Evolutionary conservation across 2,113 vertebrate genomes (phyloP).

Genomic region (Columba janthina): DNA sequence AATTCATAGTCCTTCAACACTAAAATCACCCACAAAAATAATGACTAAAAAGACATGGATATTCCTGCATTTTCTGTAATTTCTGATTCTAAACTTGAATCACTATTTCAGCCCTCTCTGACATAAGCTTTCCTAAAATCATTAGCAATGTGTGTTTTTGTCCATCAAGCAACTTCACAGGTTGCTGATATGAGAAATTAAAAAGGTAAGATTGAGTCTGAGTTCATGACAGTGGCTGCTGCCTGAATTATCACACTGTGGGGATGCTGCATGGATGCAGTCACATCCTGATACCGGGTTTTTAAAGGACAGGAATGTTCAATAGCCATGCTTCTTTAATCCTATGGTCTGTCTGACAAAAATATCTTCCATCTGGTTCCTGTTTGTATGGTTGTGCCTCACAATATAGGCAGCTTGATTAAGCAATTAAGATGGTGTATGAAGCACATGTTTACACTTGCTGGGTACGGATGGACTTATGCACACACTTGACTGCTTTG

Average conservation of each 20-base stretch:
- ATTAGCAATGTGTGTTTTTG: neutral
- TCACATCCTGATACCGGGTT: neutral
- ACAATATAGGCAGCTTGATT: conserved; percentile 13
- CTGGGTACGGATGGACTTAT: neutral
- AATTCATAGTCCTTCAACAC: neutral
- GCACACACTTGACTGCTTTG: neutral
- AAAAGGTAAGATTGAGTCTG: neutral
- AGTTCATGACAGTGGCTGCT: neutral
- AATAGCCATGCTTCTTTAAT: neutral
- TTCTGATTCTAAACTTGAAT: neutral
- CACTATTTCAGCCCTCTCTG: neutral
- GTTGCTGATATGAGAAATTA: neutral
- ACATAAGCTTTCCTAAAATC: neutral
- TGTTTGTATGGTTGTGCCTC: neutral
- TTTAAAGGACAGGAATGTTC: neutral
- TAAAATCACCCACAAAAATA: neutral
- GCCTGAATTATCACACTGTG: neutral
- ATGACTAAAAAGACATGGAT: neutral
- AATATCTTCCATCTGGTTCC: conserved; percentile 43
- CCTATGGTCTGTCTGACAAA: neutral
- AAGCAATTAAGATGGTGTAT: conserved; percentile 18
- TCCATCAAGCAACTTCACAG: neutral
- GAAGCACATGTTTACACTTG: conserved; percentile 1
- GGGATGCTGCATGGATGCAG: neutral
- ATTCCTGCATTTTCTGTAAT: neutral